phyloP scores from a whole-genome alignment of 2,113 vertebrate genomes.

The Gobio gobio region DNA sequence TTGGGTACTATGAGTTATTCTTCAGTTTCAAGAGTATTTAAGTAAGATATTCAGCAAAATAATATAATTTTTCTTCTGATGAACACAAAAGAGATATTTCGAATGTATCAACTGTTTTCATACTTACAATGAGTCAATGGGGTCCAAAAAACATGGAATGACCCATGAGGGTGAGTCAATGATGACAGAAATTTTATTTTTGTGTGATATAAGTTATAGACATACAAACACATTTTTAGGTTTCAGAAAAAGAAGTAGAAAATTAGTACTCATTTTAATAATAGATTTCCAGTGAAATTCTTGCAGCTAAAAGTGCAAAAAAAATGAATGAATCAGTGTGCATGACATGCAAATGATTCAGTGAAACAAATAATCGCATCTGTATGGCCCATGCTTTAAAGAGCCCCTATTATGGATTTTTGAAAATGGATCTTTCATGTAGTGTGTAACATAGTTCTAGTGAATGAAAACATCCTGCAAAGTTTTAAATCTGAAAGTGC shows the following conservation, averaged over 20 bases:
- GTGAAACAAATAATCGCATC: neutral
- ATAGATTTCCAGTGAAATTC: no score
- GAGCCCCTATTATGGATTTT: no score
- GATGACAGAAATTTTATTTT: neutral
- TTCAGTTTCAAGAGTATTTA: neutral
- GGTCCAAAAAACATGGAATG: neutral
- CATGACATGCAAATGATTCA: neutral
- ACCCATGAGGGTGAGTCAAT: neutral
- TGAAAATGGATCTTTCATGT: no score
- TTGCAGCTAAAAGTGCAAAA: no score
- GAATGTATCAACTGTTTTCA: neutral
- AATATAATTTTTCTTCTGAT: neutral
- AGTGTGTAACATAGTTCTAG: no score
- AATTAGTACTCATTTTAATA: neutral
- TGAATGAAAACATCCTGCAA: no score
- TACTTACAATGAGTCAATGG: neutral
- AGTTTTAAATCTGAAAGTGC: no score
- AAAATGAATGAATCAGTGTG: neutral
- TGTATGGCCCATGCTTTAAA: neutral
- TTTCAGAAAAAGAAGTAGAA: neutral
- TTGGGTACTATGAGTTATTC: neutral
- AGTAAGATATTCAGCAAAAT: neutral
- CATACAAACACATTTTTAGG: neutral
- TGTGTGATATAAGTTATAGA: neutral
- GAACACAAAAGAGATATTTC: neutral